A percentile compares a stretch with the other conserved stretches of the same genome.
Evolutionary conservation across 2,113 vertebrate species (phyloP).

Genomic region (Festucalex cinctus): DNA sequence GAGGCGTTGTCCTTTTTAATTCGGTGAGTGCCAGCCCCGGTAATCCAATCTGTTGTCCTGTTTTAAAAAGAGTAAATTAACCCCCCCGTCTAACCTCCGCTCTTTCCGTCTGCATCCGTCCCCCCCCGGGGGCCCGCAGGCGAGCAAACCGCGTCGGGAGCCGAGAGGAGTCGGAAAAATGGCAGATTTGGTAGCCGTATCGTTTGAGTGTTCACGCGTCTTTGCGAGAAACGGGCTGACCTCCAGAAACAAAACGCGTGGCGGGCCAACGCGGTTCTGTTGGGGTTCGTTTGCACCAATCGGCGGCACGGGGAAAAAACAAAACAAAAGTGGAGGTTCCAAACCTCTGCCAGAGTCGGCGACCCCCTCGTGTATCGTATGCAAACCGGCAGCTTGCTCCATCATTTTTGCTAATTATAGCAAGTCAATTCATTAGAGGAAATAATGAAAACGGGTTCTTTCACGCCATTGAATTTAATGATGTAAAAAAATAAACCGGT

Average conservation of each 20-base stretch:
- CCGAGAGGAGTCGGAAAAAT: slow-evolving; percentile 15
- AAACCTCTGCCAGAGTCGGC: neutral
- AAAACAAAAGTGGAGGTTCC: neutral
- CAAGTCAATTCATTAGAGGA: neutral
- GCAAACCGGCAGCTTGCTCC: neutral
- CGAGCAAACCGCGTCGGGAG: slow-evolving; percentile 6
- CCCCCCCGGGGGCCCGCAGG: slow-evolving; percentile 6
- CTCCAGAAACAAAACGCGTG: neutral
- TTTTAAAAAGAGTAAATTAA: slow-evolving; percentile 68
- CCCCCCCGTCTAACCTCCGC: slow-evolving; percentile 60
- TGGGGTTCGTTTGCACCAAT: neutral
- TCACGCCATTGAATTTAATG: neutral
- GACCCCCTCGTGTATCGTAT: neutral
- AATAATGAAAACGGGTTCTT: neutral
- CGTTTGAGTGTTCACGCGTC: slow-evolving; percentile 18
- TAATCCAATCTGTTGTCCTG: slow-evolving; percentile 64
- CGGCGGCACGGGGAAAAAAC: neutral
- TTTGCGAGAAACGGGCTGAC: slow-evolving; percentile 20
- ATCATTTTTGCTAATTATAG: neutral
- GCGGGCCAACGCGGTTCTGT: slow-evolving; percentile 9
- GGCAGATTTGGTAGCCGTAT: slow-evolving; percentile 32
- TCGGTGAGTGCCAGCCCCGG: slow-evolving; percentile 39
- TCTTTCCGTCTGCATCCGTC: slow-evolving; percentile 42
- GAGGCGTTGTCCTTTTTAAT: slow-evolving; percentile 61
- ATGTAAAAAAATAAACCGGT: neutral